phyloP scores from a whole-genome alignment of 2,113 vertebrate genomes.

The Ptilonorhynchus violaceus region DNA sequence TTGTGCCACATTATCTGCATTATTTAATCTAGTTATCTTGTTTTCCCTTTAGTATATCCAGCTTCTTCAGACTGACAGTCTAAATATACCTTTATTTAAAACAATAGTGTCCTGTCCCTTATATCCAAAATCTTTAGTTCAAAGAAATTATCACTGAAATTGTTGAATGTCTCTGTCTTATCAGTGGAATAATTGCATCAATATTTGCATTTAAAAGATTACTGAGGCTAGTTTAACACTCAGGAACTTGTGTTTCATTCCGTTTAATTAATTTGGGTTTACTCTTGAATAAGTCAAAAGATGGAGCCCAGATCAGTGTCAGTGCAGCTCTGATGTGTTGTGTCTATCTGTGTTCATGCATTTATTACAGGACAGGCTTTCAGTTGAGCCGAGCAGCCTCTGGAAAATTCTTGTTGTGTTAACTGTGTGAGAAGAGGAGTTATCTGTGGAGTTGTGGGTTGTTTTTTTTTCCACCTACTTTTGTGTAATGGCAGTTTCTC shows the following conservation, averaged over 20 bases:
- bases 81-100: conserved; percentile 8
- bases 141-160: neutral
- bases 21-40: conserved; percentile 40
- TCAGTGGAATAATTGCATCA: neutral
- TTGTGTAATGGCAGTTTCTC: neutral
- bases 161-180: neutral
- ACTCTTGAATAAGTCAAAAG: neutral
- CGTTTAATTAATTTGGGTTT: neutral
- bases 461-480: rapidly evolving
- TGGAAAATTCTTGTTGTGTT: neutral
- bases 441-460: neutral
- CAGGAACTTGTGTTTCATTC: neutral
- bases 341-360: neutral
- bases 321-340: neutral
- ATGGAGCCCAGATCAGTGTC: neutral
- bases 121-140: neutral
- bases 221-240: neutral
- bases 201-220: neutral
- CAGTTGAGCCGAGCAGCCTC: neutral
- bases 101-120: neutral
- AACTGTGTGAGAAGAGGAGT: neutral
- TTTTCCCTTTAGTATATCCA: conserved; percentile 1
- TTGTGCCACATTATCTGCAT: neutral
- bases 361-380: neutral
- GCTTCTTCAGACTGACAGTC: neutral